Conservation (phyloP, 1,140 invertebrate species). For the Eurytemora carolleeae region DNA sequence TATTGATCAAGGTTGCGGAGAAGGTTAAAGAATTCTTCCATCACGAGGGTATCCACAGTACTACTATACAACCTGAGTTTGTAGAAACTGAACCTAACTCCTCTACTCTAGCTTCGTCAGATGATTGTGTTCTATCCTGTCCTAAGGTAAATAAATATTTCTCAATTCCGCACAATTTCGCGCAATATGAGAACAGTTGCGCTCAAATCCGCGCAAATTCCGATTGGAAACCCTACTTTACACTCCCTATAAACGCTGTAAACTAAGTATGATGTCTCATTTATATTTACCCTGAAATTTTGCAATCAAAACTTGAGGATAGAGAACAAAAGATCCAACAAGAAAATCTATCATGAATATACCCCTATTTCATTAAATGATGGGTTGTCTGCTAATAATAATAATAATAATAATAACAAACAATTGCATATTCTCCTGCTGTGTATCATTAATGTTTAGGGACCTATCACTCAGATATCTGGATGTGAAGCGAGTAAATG, state of each 20-base stretch:
- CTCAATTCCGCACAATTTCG: not conserved
- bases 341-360: not conserved
- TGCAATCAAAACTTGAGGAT: no score
- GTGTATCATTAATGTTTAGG: not conserved
- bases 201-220: no score
- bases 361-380: not conserved
- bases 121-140: constrained; percentile 7
- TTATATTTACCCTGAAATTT: no score
- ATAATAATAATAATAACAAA: not conserved
- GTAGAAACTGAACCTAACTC: constrained; percentile 38
- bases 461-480: not conserved
- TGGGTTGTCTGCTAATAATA: not conserved
- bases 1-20: constrained; percentile 47
- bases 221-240: no score
- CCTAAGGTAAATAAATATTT: constrained; percentile 2
- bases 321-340: no score
- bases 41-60: constrained; percentile 74
- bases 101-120: constrained; percentile 9
- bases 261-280: no score
- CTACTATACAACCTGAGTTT: constrained; percentile 85
- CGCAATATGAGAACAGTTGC: not conserved
- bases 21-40: constrained; percentile 88
- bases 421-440: not conserved
- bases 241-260: no score
- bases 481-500: not conserved